phyloP scores from a whole-genome alignment of 2,113 vertebrate genomes.

The Actinemys pallida region DNA sequence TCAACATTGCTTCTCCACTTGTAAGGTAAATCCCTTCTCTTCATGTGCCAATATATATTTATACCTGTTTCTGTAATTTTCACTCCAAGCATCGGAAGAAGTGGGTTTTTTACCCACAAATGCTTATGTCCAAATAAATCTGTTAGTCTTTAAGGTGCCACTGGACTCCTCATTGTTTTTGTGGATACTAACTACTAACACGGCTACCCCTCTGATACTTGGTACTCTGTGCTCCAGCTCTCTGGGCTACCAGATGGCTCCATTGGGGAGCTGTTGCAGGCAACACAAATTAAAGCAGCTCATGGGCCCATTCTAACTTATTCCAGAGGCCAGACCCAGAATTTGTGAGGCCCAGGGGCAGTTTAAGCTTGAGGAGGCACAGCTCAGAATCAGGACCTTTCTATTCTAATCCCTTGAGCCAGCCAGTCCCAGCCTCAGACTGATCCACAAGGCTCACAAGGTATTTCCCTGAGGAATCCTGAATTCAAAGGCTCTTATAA shows the following conservation, averaged over 20 bases:
- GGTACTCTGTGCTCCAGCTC: not conserved
- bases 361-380: not conserved
- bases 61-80: too few relatives aligned
- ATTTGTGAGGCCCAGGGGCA: not conserved
- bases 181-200: too few relatives aligned
- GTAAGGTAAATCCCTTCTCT: too few relatives aligned
- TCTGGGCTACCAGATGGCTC: not conserved
- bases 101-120: too few relatives aligned
- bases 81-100: too few relatives aligned
- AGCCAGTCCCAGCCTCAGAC: accelerated
- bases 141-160: too few relatives aligned
- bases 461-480: not conserved
- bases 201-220: too few relatives aligned
- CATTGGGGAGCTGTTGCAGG: not conserved
- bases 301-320: not conserved
- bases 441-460: accelerated
- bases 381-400: not conserved
- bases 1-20: too few relatives aligned
- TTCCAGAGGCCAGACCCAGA: not conserved
- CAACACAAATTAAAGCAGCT: accelerated
- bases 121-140: too few relatives aligned
- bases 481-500: not conserved
- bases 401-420: not conserved
- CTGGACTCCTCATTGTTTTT: too few relatives aligned
- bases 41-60: too few relatives aligned